A percentile compares a stretch with the other conserved stretches of the same genome.
phyloP scores from a whole-genome alignment of 2,888 invertebrate species.

The Stenodera caucasica region DNA sequence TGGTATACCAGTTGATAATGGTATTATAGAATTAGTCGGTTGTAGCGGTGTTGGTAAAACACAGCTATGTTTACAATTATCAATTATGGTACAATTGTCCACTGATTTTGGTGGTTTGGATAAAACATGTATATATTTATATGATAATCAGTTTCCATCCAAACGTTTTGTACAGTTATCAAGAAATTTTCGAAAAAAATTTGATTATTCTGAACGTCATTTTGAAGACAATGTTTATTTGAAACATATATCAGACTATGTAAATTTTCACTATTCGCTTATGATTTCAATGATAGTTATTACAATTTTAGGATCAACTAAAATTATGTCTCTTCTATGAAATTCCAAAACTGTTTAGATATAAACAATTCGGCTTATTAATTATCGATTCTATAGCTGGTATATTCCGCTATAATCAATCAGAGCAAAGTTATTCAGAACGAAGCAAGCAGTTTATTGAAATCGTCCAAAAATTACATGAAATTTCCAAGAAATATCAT shows the following conservation, averaged over 20 bases:
- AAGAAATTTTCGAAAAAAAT: constrained; percentile 20
- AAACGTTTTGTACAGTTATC: constrained; percentile 65
- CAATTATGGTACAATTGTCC: constrained; percentile 66
- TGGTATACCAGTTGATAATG: constrained; percentile 65
- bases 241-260: constrained; percentile 65
- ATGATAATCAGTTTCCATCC: constrained; percentile 76
- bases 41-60: constrained; percentile 82
- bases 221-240: constrained; percentile 67
- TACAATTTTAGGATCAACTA: constrained; percentile 58
- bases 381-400: constrained; percentile 77
- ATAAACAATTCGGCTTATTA: constrained; percentile 59
- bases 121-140: constrained; percentile 69
- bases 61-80: constrained; percentile 74
- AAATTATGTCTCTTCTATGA: constrained; percentile 59
- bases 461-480: constrained; percentile 61
- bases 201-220: constrained; percentile 34
- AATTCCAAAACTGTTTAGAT: constrained; percentile 59
- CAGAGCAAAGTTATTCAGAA: constrained; percentile 53
- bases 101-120: constrained; percentile 58
- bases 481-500: constrained; percentile 59
- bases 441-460: constrained; percentile 62
- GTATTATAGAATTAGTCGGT: constrained; percentile 79
- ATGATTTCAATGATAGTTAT: constrained; percentile 37
- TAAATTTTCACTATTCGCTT: constrained; percentile 42
- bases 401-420: constrained; percentile 63